Conservation (phyloP, 2,888 invertebrate genomes). For the Eupeodes luniger region DNA sequence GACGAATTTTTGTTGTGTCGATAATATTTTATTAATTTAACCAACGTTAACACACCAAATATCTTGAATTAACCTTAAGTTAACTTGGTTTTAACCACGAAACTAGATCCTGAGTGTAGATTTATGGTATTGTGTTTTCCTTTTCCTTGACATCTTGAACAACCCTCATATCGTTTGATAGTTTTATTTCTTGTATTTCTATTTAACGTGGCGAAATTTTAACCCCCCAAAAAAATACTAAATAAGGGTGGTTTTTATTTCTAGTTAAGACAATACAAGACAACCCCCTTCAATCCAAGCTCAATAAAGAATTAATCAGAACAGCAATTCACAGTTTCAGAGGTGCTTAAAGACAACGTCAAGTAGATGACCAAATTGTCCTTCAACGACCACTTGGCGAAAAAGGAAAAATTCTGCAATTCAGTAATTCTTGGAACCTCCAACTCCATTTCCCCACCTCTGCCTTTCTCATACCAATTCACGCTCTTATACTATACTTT, state of each 20-base stretch:
- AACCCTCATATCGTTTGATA: no score
- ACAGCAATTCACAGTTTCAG: slow-evolving; percentile 81
- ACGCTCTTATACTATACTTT: neutral
- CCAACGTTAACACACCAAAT: no score
- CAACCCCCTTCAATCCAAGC: slow-evolving; percentile 60
- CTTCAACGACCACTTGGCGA: slow-evolving; percentile 64
- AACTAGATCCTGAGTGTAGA: no score
- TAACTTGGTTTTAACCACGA: no score
- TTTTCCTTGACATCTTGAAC: no score
- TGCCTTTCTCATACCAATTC: neutral
- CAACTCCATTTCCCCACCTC: neutral
- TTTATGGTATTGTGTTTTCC: no score
- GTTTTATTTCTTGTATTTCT: no score
- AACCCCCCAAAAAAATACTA: neutral
- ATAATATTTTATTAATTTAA: no score
- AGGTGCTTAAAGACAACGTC: slow-evolving; percentile 83
- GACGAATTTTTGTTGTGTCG: no score
- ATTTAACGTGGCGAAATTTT: slow-evolving; percentile 11
- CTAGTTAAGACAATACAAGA: neutral
- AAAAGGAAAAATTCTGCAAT: slow-evolving; percentile 60
- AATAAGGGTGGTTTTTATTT: slow-evolving; percentile 32
- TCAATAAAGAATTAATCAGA: slow-evolving; percentile 76
- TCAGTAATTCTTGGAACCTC: slow-evolving; percentile 46
- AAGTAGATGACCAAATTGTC: slow-evolving; percentile 79
- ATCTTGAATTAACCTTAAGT: no score